A percentile compares a stretch with the other conserved stretches of the same genome.
Evolutionary conservation across 2,888 invertebrate genomes (phyloP).

Genomic region (Beris morrisii): DNA sequence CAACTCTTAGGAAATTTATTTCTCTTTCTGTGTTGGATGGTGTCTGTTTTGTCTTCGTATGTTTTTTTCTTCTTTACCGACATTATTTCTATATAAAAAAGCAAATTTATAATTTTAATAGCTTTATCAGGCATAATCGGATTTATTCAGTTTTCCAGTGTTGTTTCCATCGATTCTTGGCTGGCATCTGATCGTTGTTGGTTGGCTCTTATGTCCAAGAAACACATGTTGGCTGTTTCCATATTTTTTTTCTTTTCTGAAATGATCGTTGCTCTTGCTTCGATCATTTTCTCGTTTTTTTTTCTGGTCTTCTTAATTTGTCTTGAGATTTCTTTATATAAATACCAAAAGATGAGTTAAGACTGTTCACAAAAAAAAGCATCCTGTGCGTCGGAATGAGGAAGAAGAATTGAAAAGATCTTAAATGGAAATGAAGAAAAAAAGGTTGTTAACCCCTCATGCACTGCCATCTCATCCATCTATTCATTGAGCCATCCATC

Average conservation of each 20-base stretch:
- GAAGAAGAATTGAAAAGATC: background rate
- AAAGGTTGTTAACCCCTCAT: constrained; percentile 18
- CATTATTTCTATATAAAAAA: constrained; percentile 27
- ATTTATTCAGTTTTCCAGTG: constrained; percentile 17
- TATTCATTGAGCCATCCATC: too few relatives aligned
- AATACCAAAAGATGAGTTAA: constrained; percentile 1
- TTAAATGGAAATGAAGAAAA: constrained; percentile 9
- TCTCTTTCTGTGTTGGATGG: constrained; percentile 8
- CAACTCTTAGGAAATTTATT: constrained; percentile 3
- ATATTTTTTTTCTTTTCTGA: background rate
- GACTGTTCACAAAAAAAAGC: background rate
- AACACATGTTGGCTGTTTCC: constrained; percentile 13
- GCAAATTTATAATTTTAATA: constrained; percentile 37
- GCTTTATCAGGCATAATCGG: constrained; percentile 36
- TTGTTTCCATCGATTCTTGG: background rate
- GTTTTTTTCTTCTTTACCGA: constrained; percentile 9
- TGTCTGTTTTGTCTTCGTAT: constrained; percentile 25
- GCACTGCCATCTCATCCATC: too few relatives aligned
- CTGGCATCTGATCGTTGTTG: background rate
- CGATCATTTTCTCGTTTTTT: constrained; percentile 9
- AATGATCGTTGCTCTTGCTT: background rate
- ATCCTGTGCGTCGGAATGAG: constrained; percentile 3
- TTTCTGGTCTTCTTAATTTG: constrained; percentile 2
- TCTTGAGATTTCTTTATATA: constrained; percentile 6
- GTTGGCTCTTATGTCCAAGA: background rate